phyloP scores from a whole-genome alignment of 2,113 vertebrate species.

The Microcebus tavaratra region DNA sequence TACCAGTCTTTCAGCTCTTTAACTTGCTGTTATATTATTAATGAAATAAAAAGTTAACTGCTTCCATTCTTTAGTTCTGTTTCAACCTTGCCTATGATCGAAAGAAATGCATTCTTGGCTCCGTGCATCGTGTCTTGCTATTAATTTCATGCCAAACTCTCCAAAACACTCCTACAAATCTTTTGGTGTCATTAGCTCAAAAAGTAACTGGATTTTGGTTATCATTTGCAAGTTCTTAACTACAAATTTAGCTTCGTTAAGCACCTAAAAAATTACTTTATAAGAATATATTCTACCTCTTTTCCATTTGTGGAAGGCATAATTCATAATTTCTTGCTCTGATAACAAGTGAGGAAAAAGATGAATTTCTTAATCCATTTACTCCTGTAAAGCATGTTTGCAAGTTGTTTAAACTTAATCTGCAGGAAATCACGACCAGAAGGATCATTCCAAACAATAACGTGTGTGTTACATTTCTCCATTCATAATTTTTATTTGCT shows the following conservation, averaged over 20 bases:
- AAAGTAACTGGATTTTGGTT: constrained; percentile 12
- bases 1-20: neutral
- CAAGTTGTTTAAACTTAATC: neutral
- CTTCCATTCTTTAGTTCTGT: neutral
- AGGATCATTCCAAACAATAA: neutral
- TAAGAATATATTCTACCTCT: neutral
- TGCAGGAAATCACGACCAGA: neutral
- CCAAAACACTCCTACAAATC: constrained; percentile 19
- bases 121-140: neutral
- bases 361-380: neutral
- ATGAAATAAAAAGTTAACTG: constrained; percentile 33
- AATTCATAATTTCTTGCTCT: neutral
- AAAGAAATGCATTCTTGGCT: neutral
- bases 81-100: neutral
- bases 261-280: neutral
- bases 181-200: constrained; percentile 1
- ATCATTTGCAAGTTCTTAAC: neutral
- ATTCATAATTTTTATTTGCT: neutral
- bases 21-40: neutral
- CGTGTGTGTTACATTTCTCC: neutral
- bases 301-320: neutral
- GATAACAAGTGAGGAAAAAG: neutral
- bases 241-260: neutral
- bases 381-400: neutral
- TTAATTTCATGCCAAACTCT: neutral